Evolutionary conservation across 2,888 invertebrate genomes (phyloP), one percentile per base, ranked within the genome.

Genomic region (Chaetogeoica ovagalla): DNA sequence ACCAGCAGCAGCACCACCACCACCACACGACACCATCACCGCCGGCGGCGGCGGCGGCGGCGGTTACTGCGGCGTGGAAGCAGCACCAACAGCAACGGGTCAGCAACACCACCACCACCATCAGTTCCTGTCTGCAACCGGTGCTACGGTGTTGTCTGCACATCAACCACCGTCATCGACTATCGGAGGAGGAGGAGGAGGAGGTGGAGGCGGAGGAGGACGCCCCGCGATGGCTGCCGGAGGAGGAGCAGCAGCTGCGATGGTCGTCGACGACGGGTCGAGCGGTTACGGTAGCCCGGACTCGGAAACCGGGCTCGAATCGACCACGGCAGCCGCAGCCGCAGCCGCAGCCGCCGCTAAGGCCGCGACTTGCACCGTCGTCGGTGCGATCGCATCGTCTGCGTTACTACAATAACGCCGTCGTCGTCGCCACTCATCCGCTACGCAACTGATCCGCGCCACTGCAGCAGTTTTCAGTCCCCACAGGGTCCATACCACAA

Each of bases 251-350:
- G 75, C 59, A 57, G 77, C 48, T 69, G 62, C 19, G 70, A 66
- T 73, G 68, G 75, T 66, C 39, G 66, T 75, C 75, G 83, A 83
- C 70, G 83, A 83, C 76, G 83, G 83, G 30, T 84, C 84, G 23
- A 84, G 84, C 81, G 84, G 84, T 19, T 84, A 84, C 83, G 83
- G 84, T 65, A 84, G 84, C 60, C 84, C 84, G 65, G 84, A 84
- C 83, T 83, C 84, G n/a, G 83, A 83, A 79, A 83, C 84, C 63
- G 82, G 83, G 74, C 71, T 79, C 70, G 79, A 79, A 23, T 39
- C 71, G 43, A 60, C 77, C 2, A 55, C 70, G 30, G 69, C 69
- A 1, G 70, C 52, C 30, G 43, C 76, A 6, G 39, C 65, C 0
- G 37, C 55, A n/a, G 21, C 59, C 15, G 60, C 13, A 62, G 17